These are phyloP conservation scores for Ashinkailepas kermadecensis DNA, from an alignment of 2,888 invertebrate species.

Conservation along the genomic window DNA sequence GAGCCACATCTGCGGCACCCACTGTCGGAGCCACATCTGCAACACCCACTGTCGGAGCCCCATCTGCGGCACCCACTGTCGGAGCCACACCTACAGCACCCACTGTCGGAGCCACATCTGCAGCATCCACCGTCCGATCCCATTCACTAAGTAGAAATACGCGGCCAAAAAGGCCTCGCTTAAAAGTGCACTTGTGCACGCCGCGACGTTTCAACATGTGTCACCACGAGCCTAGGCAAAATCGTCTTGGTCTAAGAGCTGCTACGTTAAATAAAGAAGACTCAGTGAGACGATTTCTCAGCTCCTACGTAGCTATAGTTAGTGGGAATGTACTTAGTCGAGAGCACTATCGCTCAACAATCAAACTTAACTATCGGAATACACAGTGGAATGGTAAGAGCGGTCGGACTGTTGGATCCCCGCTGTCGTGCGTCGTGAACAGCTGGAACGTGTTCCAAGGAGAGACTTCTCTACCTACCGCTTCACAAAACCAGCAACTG, in stretches of 20 bases:
- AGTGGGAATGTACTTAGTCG: constrained; percentile 1
- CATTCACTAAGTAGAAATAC: constrained; percentile 7
- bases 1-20: no score
- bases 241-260: constrained; percentile 7
- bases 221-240: constrained; percentile 2
- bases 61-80: no score
- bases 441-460: background rate
- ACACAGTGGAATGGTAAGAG: background rate
- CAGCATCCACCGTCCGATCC: constrained; percentile 23
- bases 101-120: constrained; percentile 32
- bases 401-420: no score
- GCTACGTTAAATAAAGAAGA: constrained; percentile 4
- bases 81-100: no score
- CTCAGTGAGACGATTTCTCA: constrained; percentile 6
- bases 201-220: background rate
- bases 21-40: no score
- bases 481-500: background rate
- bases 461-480: background rate
- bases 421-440: background rate
- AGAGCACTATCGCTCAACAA: background rate
- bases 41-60: no score
- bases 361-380: background rate
- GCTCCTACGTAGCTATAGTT: background rate
- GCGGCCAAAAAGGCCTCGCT: constrained; percentile 10
- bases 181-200: background rate